Percentiles rank a stretch among this genome's conserved stretches.
These are phyloP conservation scores for Iselma pallidipennis DNA, from an alignment of 2,888 invertebrate genomes.

Conservation along the genomic window DNA sequence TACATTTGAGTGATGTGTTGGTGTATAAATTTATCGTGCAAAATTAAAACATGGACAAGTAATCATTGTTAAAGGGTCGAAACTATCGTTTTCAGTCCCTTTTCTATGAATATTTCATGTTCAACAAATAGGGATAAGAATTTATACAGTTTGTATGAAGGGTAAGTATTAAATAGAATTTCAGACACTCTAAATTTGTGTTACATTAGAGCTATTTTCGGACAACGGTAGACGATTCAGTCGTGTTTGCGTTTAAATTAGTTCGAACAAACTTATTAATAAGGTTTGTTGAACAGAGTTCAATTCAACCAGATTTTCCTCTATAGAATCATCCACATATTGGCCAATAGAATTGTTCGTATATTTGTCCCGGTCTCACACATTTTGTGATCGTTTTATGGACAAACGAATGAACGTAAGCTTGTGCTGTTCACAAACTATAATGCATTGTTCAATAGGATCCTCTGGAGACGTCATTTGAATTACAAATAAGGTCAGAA, in stretches of 20 bases:
- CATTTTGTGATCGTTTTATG: not conserved
- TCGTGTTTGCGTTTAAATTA: constrained; percentile 4
- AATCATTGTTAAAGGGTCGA: constrained; percentile 17
- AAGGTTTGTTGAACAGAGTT: constrained; percentile 19
- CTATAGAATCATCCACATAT: constrained; percentile 9
- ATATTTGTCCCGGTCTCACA: not conserved
- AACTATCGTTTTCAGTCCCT: too few species aligned
- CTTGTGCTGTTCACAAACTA: not conserved
- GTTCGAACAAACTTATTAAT: constrained; percentile 14
- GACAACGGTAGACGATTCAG: not conserved
- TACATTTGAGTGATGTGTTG: too few species aligned
- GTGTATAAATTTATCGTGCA: too few species aligned
- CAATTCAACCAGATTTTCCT: constrained; percentile 10
- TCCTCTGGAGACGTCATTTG: constrained; percentile 42
- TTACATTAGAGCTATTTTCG: too few species aligned
- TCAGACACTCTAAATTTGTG: too few species aligned
- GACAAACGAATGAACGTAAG: not conserved
- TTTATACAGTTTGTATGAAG: too few species aligned
- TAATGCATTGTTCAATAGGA: constrained; percentile 27
- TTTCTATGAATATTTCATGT: too few species aligned
- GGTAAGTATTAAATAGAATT: too few species aligned
- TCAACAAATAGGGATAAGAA: not conserved
- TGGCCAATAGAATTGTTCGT: constrained; percentile 4
- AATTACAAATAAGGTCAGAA: constrained; percentile 49
- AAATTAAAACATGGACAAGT: constrained; percentile 18